Conservation (phyloP, 2,113 vertebrate species). For the Rallus limicola region DNA sequence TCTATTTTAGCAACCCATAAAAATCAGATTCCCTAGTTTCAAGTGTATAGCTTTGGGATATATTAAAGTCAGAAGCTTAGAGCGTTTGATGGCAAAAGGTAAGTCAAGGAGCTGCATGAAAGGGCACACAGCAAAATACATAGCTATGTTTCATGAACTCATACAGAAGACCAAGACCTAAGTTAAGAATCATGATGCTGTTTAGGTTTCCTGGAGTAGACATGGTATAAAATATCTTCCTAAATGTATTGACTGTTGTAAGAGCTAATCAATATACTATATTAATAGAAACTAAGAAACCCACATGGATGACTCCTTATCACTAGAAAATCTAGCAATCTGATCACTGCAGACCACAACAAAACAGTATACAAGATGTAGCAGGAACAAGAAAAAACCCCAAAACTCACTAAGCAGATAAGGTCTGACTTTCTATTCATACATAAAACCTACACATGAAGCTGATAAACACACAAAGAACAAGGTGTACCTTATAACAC, state of each 20-base stretch:
- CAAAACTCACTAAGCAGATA: background rate
- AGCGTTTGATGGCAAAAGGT: background rate
- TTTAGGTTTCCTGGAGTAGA: background rate
- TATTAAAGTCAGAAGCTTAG: background rate
- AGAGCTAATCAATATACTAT: background rate
- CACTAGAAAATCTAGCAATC: background rate
- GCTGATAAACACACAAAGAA: background rate
- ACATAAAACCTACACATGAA: background rate
- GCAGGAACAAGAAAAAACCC: background rate
- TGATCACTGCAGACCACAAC: background rate
- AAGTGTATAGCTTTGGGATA: background rate
- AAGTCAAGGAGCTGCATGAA: background rate
- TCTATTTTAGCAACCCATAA: background rate
- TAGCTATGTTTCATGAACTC: background rate
- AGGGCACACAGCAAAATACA: background rate
- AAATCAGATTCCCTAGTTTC: background rate
- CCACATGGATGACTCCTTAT: background rate
- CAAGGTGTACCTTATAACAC: background rate
- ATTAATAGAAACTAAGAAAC: background rate
- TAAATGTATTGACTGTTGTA: too few species aligned
- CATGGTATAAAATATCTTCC: background rate
- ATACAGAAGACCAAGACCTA: background rate
- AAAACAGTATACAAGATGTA: background rate
- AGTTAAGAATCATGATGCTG: background rate
- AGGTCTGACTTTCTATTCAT: background rate